Conservation (phyloP, 2,797 vertebrate species). For the Hylomyscus alleni region DNA sequence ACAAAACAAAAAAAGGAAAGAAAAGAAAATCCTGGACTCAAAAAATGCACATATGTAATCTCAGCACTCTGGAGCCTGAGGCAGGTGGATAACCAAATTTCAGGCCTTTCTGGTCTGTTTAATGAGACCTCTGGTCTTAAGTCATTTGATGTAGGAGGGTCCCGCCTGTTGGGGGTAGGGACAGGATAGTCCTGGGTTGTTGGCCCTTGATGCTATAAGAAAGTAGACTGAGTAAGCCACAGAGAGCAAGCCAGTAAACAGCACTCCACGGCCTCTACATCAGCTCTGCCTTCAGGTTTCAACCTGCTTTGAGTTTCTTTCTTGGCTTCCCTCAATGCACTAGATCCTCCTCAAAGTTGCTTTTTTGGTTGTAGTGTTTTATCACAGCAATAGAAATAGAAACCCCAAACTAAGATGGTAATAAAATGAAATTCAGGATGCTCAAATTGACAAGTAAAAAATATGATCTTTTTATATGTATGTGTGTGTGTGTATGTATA, state of each 20-base stretch:
- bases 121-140: not conserved
- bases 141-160: not conserved
- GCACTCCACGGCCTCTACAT: not conserved
- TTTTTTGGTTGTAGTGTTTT: not conserved
- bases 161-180: not conserved
- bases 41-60: not conserved
- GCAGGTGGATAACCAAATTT: not conserved
- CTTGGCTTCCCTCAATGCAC: not conserved
- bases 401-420: not conserved
- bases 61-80: not conserved
- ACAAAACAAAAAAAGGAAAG: not conserved
- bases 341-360: not conserved
- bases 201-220: not conserved
- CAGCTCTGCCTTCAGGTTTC: not conserved
- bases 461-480: not conserved
- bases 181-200: not conserved
- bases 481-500: not conserved
- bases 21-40: not conserved
- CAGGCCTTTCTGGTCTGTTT: not conserved
- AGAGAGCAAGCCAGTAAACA: not conserved
- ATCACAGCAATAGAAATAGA: not conserved
- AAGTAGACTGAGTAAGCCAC: not conserved
- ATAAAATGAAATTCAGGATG: constrained; percentile 48
- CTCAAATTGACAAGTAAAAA: not conserved
- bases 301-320: not conserved